Evolutionary conservation across 2,888 invertebrate genomes (phyloP).

Genomic region (Pandemis cinnamomeana): DNA sequence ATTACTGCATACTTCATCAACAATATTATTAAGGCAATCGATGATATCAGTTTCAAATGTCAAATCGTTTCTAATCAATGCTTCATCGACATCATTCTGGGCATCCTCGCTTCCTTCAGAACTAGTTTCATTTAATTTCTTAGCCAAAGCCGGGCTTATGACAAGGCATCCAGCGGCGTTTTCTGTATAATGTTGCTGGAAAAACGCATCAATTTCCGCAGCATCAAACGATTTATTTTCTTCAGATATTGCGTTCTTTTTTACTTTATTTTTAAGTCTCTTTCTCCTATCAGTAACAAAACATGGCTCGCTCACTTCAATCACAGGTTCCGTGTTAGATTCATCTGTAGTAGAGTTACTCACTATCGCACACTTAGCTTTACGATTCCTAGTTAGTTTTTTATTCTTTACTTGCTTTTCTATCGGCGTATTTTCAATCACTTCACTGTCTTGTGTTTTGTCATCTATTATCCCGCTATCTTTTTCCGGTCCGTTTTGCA

Average conservation of each 20-base stretch:
- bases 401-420: conserved; percentile 40
- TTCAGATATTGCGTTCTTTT: conserved; percentile 27
- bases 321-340: conserved; percentile 62
- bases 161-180: conserved; percentile 52
- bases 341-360: conserved; percentile 65
- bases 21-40: conserved; percentile 64
- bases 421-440: conserved; percentile 56
- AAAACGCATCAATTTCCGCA: conserved; percentile 62
- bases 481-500: conserved; percentile 48
- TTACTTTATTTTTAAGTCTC: conserved; percentile 39
- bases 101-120: conserved; percentile 62
- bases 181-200: conserved; percentile 62
- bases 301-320: conserved; percentile 57
- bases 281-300: conserved; percentile 53
- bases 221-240: conserved; percentile 48
- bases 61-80: conserved; percentile 45
- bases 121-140: conserved; percentile 65
- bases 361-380: conserved; percentile 47
- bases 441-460: conserved; percentile 51
- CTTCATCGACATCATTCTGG: conserved; percentile 47
- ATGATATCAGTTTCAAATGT: conserved; percentile 58
- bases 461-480: conserved; percentile 56
- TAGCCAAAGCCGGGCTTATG: conserved; percentile 66
- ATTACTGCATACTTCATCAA: conserved; percentile 67
- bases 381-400: conserved; percentile 37